Base-by-base conservation (phyloP, 2,113 vertebrate genomes). In the Eupsittula cactorum region DNA sequence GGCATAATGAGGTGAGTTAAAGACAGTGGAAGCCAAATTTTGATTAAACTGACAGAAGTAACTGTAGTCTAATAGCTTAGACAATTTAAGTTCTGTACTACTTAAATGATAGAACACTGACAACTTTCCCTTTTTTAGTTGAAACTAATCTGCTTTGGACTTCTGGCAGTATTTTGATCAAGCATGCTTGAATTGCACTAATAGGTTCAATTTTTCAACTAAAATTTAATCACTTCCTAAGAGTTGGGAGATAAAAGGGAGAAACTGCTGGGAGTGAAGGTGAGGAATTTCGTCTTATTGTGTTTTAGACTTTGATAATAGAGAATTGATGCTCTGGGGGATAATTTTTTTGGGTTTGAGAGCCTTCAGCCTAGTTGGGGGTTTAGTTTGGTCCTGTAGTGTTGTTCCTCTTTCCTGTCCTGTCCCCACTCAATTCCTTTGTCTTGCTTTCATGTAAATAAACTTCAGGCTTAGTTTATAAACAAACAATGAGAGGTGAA, bases 1-100 rank as follows among this genome's bases (percentile, higher is more conserved):
- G 88, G 86, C 90, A 82, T 60, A 62, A 73, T 92, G 80, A 92
- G 76, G 68, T 73, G 82, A 90, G 69, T 94, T 96, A 88, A 95
- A 92, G 88, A 74, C 82, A 93, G 82, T 73, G 65, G 82, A 96
- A 94, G 92, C 82, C 88, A 71, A 52, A 73, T 86, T 93, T 78
- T 68, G 16, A 37, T 90, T 74, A 70, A 90, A 89, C 39, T 81
- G 86, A 46, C 52, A 68, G 65, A 86, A 77, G 46, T 88, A 90
- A 88, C 68, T 81, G 33, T 82, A 85, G 65, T 84, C 42, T 75
- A 62, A 81, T 74, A 92, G 67, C n/a, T 90, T 80, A 74, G 59
- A 67, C 65, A 53, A 3, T 41, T 52, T 16, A 80, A 60, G 23
- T 76, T 57, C 27, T 49, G 21, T 95, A 46, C 52, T 79, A 3